These are phyloP conservation scores for Himalopsyche tibetana DNA, from an alignment of 2,888 invertebrate genomes.

Conservation along the genomic window DNA sequence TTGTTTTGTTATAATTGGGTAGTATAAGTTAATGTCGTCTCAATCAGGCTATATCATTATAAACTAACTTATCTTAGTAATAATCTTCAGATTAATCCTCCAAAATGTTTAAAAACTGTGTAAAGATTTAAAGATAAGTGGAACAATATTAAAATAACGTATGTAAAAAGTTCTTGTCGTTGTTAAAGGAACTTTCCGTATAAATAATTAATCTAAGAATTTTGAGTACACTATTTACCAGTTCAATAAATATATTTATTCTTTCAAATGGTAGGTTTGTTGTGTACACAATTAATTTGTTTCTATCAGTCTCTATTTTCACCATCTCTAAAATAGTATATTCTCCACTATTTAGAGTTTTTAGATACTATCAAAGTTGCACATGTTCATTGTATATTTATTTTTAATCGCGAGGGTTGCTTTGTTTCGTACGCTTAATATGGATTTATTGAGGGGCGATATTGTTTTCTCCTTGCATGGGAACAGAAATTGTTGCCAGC, in stretches of 20 bases:
- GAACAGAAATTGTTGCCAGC: conserved; percentile 39
- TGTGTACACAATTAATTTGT: neutral
- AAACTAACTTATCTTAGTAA: no score
- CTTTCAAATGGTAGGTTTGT: neutral
- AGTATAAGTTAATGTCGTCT: no score
- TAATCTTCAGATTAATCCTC: no score
- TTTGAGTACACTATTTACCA: neutral
- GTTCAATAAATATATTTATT: neutral
- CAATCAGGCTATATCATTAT: no score
- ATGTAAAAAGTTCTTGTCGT: no score
- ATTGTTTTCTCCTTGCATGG: conserved; percentile 48
- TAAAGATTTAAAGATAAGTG: no score
- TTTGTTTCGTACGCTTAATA: conserved; percentile 55
- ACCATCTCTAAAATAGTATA: neutral
- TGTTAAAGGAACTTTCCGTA: no score
- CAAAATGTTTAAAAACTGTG: no score
- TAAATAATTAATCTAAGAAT: neutral
- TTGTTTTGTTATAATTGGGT: no score
- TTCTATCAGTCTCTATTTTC: neutral
- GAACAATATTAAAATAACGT: no score
- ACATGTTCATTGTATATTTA: conserved; percentile 62
- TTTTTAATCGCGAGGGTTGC: conserved; percentile 63
- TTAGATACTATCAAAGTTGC: conserved; percentile 50
- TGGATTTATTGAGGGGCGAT: conserved; percentile 59
- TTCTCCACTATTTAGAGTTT: neutral